Base-by-base conservation (phyloP, 2,888 invertebrate species). In the Leptopilina myrica region DNA sequence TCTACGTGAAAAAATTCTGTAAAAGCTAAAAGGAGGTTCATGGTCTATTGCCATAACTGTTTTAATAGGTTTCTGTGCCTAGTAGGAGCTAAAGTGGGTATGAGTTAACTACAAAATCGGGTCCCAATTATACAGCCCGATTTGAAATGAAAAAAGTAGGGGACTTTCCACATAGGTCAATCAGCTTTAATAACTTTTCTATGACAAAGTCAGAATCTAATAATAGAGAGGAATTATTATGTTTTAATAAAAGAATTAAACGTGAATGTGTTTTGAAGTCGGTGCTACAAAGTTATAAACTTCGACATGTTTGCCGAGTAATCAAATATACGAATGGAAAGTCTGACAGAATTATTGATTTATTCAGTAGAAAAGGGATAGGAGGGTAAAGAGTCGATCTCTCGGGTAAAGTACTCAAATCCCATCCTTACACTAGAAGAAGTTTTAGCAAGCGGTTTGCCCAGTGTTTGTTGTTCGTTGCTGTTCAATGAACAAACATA, bases 241-340 rank as follows among this genome's bases (percentile, higher is more conserved):
- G 49, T 83, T 82, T 82, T 79, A 80, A 79, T 83, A 83, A 78
- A 79, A 80, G 79, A 79, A 77, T 26, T 76, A 76, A 84, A 81
- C 80, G 82, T 78, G 76, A 82, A 83, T 84, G 84, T 86, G 83
- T 84, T 84, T 81, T 83, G 83, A 83, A 77, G 84, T 79, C 77
- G 79, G 80, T 77, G 80, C 83, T 81, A 82, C 86, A 87, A 84
- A 85, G 87, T 88, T 87, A 90, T 89, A 89, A 89, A 91, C 90
- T 91, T 87, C 86, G 89, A 88, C 90, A 89, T 91, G 90, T 91
- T 91, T 91, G 90, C 87, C 90, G 87, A 91, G 89, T 90, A 90
- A 91, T 91, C 90, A 89, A 90, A 90, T 90, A 90, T 91, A 90
- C 89, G 90, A 91, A 89, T 89, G 89, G 89, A 90, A 90, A 90